These are phyloP conservation scores for Crocidura indochinensis DNA, from an alignment of 2,797 vertebrate genomes.

Conservation along the genomic window DNA sequence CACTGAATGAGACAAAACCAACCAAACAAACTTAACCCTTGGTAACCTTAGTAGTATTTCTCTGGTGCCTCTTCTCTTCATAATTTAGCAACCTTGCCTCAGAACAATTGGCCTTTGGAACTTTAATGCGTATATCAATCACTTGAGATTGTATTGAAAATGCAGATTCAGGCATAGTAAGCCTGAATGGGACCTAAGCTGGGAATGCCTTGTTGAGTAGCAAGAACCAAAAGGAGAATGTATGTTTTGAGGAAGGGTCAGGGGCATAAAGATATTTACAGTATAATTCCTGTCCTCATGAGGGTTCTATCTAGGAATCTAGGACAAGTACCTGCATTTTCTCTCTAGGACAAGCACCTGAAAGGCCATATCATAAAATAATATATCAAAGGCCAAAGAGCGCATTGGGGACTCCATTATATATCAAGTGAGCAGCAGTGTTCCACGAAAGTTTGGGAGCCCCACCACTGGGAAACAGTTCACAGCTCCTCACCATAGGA, in stretches of 20 bases:
- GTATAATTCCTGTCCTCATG: neutral
- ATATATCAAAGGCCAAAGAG: neutral
- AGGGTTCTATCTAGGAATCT: neutral
- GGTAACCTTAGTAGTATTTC: no score
- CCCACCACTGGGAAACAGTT: neutral
- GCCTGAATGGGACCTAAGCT: neutral
- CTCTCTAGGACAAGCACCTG: neutral
- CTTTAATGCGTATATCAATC: neutral
- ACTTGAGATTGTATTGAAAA: conserved; percentile 7
- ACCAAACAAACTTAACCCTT: no score
- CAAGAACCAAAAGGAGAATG: neutral
- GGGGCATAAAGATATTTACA: neutral
- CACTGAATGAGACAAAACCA: no score
- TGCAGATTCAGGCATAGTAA: neutral
- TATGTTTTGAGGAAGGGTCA: no score
- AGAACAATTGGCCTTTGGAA: neutral
- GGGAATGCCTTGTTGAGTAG: neutral
- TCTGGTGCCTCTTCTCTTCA: no score
- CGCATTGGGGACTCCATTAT: neutral
- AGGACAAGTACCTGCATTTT: neutral
- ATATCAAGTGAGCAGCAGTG: neutral
- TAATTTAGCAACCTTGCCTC: no score
- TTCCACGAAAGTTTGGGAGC: neutral
- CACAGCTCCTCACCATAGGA: neutral
- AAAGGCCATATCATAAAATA: neutral